These are phyloP conservation scores for Sepioteuthis lessoniana DNA, from an alignment of 2,888 invertebrate species.

Conservation along the genomic window DNA sequence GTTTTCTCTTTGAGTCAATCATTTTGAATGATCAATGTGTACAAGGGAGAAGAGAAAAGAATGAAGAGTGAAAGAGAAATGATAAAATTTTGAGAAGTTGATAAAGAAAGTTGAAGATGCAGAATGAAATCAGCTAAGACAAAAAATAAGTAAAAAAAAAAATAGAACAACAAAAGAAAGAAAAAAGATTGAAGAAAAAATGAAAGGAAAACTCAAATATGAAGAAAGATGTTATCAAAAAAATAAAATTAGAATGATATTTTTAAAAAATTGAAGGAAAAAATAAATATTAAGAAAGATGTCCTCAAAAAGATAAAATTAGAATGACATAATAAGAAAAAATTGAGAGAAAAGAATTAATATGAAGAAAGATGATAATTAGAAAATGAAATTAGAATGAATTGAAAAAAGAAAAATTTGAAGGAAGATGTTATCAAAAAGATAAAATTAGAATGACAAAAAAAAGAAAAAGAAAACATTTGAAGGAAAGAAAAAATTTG, in stretches of 20 bases:
- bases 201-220: background rate
- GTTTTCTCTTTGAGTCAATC: slow-evolving; percentile 15
- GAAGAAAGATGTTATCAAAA: background rate
- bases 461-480: background rate
- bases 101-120: background rate
- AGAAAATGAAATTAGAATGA: background rate
- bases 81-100: background rate
- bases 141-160: background rate
- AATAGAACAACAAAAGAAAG: background rate
- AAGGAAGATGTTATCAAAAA: background rate
- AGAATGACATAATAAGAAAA: too few relatives aligned
- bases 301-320: background rate
- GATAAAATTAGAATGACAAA: too few relatives aligned
- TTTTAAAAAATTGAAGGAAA: background rate
- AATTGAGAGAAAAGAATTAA: too few relatives aligned
- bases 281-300: background rate
- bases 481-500: background rate
- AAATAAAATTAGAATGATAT: background rate
- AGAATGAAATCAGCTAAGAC: background rate
- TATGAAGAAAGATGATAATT: too few relatives aligned
- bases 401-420: too few relatives aligned
- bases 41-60: background rate
- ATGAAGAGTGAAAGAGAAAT: background rate
- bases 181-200: background rate
- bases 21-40: background rate